Percentiles rank a stretch among this genome's conserved stretches.
Conservation (phyloP, 2,113 vertebrate genomes). For the Cercopithecus mona region DNA sequence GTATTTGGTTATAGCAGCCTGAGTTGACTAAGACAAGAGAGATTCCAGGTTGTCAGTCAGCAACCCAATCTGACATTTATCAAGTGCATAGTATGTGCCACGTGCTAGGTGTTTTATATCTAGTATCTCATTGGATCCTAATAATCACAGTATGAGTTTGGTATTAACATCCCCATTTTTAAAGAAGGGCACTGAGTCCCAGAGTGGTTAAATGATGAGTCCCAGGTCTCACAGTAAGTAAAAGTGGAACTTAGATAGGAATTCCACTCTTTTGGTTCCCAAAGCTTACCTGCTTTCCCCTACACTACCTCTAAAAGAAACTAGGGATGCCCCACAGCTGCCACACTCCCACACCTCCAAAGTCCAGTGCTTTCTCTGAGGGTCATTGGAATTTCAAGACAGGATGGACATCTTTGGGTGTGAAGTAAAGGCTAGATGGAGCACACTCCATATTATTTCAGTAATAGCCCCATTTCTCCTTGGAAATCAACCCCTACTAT, state of each 20-base stretch:
- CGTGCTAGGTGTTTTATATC: background rate
- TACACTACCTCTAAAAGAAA: background rate
- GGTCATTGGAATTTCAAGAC: background rate
- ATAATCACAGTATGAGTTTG: accelerated
- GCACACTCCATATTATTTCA: background rate
- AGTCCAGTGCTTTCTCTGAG: background rate
- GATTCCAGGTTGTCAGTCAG: background rate
- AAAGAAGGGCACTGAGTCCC: background rate
- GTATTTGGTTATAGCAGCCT: background rate
- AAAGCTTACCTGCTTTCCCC: background rate
- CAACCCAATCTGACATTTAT: no score
- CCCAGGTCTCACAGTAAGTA: background rate
- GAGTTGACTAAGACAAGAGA: background rate
- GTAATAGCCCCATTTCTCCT: background rate
- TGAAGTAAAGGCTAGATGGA: background rate
- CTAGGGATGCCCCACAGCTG: background rate
- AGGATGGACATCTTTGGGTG: background rate
- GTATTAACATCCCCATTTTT: background rate
- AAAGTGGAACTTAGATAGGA: no score
- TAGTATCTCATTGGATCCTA: background rate
- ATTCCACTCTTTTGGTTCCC: background rate
- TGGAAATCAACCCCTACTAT: accelerated
- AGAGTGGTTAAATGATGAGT: background rate
- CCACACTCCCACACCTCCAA: background rate
- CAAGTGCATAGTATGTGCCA: accelerated